These are phyloP conservation scores for Homarus gammarus DNA, from an alignment of 2,888 invertebrate species.

Conservation along the genomic window DNA sequence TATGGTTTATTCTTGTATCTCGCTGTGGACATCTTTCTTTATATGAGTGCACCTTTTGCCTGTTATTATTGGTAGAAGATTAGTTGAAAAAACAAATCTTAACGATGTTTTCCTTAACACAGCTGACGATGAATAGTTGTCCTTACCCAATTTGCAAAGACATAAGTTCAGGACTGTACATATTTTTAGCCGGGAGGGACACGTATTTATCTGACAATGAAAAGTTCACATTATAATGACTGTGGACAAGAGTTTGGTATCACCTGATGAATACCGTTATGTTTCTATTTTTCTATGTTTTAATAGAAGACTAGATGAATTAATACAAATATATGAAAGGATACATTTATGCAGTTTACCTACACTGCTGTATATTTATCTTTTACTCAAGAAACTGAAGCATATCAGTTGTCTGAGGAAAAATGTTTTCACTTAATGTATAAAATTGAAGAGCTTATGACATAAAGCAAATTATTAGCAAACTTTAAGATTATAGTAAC, in stretches of 20 bases:
- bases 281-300: constrained; percentile 31
- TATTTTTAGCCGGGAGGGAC: not conserved
- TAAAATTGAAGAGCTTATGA: not conserved
- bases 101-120: not conserved
- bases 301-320: not conserved
- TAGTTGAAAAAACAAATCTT: not conserved
- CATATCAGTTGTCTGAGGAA: too few species aligned
- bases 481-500: too few species aligned
- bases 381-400: not conserved
- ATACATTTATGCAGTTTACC: not conserved
- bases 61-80: not conserved
- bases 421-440: too few species aligned
- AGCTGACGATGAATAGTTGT: constrained; percentile 5
- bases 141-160: constrained; percentile 15
- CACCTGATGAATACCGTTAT: not conserved
- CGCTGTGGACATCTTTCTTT: not conserved
- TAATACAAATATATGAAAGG: not conserved
- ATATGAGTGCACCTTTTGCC: not conserved
- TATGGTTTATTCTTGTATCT: not conserved
- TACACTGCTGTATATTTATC: not conserved
- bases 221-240: not conserved
- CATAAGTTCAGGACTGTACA: constrained; percentile 37
- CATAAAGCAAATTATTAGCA: too few species aligned
- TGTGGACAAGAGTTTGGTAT: not conserved
- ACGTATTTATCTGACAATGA: constrained; percentile 8